Conservation (phyloP, 1,140 invertebrate species). For the Anastrepha obliqua region DNA sequence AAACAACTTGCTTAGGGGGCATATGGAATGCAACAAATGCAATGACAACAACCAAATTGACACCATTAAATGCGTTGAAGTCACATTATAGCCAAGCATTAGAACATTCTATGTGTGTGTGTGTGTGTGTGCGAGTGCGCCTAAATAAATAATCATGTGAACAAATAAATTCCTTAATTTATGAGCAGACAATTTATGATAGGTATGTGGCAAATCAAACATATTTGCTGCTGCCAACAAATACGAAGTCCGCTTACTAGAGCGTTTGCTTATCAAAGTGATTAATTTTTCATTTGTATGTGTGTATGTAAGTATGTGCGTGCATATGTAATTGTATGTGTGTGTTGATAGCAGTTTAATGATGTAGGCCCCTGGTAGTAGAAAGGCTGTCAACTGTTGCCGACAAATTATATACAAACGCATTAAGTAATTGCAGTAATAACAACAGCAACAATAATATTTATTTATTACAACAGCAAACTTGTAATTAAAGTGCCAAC, state of each 20-base stretch:
- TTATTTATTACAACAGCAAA: neutral
- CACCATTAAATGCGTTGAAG: neutral
- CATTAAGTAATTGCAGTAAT: conserved; percentile 26
- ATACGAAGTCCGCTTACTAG: conserved; percentile 30
- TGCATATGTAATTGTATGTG: neutral
- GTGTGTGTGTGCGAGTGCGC: neutral
- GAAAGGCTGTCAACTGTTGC: neutral
- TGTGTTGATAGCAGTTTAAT: neutral
- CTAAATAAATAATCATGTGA: conserved; percentile 50
- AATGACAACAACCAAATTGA: neutral
- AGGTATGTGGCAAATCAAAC: conserved; percentile 49
- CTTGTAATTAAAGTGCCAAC: neutral
- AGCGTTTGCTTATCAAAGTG: conserved; percentile 35
- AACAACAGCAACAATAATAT: neutral
- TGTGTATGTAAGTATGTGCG: neutral
- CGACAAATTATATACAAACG: conserved; percentile 35
- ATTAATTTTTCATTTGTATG: neutral
- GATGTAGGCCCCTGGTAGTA: neutral
- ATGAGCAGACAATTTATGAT: conserved; percentile 36
- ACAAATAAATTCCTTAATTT: conserved; percentile 41
- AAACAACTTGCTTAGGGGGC: neutral
- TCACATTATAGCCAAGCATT: neutral
- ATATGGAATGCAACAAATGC: neutral
- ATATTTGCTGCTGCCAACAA: conserved; percentile 6
- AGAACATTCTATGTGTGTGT: neutral